A percentile compares a stretch with the other conserved stretches of the same genome.
phyloP scores from a whole-genome alignment of 53 echinoderm and acorn worm species.

The Holothuria leucospilota region DNA sequence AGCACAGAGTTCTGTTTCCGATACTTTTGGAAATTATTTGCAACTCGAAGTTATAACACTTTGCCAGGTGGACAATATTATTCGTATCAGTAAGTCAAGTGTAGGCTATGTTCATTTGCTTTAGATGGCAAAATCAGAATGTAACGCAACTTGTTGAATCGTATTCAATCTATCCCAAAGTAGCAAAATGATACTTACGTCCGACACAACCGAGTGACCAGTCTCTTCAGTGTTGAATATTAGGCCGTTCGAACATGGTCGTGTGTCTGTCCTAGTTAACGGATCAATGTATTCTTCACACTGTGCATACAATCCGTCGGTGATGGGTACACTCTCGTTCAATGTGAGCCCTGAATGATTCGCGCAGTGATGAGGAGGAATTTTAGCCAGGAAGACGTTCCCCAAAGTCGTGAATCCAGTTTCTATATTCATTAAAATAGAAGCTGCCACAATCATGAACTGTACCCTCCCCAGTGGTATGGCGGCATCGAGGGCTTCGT shows the following conservation, averaged over 20 bases:
- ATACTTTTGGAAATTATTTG: no score
- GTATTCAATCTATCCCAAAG: neutral
- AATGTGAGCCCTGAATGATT: slow-evolving; percentile 19
- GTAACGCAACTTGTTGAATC: no score
- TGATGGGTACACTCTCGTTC: slow-evolving; percentile 15
- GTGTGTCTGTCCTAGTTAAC: neutral
- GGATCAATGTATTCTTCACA: slow-evolving; percentile 11
- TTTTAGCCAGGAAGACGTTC: slow-evolving; percentile 33
- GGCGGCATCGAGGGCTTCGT: neutral
- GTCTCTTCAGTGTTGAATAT: neutral
- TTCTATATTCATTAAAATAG: slow-evolving; percentile 18
- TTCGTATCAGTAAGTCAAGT: no score
- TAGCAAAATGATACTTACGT: neutral
- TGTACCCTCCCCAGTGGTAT: neutral
- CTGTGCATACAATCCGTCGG: neutral
- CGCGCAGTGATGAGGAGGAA: slow-evolving; percentile 6
- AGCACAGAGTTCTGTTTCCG: no score
- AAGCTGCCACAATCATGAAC: neutral
- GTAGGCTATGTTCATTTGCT: no score
- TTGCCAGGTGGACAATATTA: no score
- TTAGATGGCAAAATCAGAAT: no score
- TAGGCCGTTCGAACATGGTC: neutral
- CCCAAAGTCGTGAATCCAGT: slow-evolving; percentile 5
- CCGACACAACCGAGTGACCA: slow-evolving; percentile 29
- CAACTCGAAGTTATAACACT: no score